Evolutionary conservation across 2,888 invertebrate genomes (phyloP), one percentile per base, ranked within the genome.

Genomic region (Melanotus villosus): DNA sequence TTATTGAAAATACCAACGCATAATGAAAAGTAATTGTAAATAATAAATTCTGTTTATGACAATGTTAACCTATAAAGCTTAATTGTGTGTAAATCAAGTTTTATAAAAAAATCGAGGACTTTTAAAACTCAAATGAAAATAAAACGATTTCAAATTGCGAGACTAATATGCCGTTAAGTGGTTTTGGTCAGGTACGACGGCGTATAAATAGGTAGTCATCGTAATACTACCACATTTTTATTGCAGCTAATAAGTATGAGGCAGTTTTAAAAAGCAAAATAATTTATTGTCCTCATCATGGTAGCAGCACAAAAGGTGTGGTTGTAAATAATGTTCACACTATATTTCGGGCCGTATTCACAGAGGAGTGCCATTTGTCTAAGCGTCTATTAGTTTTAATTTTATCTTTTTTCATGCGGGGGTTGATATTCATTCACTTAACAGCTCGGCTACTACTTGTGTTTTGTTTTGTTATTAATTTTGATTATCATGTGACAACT

Each of bases 311-410:
- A 82, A 82, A 82, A 84, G 83, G 83, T 83, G 83, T 78, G 83
- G 81, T 81, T 79, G 79, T 82, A 82, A 83, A 80, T 83, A 81
- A 83, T 82, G 83, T 83, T 82, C 81, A 81, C 83, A 82, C 81
- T 82, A 82, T 82, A 82, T 82, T 83, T 81, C 79, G 77, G 79
- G 75, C 80, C 77, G 79, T 77, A 80, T 79, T 79, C 80, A 78
- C 79, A 77, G 80, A 81, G 80, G 79, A 81, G 80, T 79, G 81
- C 81, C 81, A 81, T 82, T 81, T 82, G 82, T 82, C 80, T 82
- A 80, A 81, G 79, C 80, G 76, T 76, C 81, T 80, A 83, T 82
- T 82, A 82, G 81, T 82, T 82, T 83, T 81, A 82, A 82, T 82
- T 81, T 81, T 80, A 79, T 81, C 80, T 80, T 80, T 80, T 80